Evolutionary conservation across 2,113 vertebrate genomes (phyloP).

Genomic region (Aphyosemion australe): DNA sequence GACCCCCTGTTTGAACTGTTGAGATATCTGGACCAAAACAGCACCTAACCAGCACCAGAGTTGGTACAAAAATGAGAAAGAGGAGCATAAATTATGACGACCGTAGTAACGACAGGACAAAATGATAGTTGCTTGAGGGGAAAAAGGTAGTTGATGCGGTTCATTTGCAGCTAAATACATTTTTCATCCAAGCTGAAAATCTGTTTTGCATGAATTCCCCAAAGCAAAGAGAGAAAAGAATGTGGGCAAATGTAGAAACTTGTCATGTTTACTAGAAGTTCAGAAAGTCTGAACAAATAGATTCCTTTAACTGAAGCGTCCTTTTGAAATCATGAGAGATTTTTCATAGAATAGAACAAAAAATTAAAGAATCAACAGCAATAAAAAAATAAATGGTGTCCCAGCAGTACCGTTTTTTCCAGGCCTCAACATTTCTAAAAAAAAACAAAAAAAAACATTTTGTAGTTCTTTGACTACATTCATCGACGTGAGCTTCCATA

Average conservation of each 20-base stretch:
- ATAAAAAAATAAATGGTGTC: background rate
- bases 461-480: background rate
- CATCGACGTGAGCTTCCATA: too few relatives aligned
- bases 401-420: too few relatives aligned
- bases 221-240: background rate
- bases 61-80: background rate
- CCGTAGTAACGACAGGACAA: background rate
- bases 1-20: background rate
- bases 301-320: background rate
- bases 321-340: background rate
- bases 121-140: background rate
- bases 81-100: background rate
- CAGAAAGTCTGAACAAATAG: background rate
- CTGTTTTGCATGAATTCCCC: conserved; percentile 7
- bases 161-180: background rate
- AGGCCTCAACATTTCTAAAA: too few relatives aligned
- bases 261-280: conserved; percentile 16
- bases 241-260: conserved; percentile 18
- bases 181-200: conserved; percentile 6
- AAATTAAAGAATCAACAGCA: background rate
- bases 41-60: background rate
- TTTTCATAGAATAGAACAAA: background rate
- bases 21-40: background rate
- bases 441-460: too few relatives aligned
- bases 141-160: background rate